phyloP scores from a whole-genome alignment of 1,140 invertebrate species.

The Lordiphosa collinella region DNA sequence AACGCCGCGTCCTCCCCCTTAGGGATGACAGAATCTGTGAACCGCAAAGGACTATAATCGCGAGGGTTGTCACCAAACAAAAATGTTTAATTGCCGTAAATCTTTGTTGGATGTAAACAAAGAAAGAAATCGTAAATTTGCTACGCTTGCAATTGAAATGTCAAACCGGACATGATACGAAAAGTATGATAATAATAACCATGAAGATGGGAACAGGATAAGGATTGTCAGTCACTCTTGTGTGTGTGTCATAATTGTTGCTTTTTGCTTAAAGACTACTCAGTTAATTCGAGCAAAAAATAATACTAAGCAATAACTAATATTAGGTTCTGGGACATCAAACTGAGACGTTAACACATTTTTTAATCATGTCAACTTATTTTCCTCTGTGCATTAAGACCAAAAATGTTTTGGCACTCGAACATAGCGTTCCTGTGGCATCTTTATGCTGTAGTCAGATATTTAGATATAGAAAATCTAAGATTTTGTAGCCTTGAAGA shows the following conservation, averaged over 20 bases:
- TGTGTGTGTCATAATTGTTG: slow-evolving; percentile 36
- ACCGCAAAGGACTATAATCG: slow-evolving; percentile 70
- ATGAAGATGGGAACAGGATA: slow-evolving; percentile 13
- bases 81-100: slow-evolving; percentile 79
- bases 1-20: slow-evolving; percentile 39
- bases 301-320: no score
- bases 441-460: no score
- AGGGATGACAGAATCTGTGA: slow-evolving; percentile 53
- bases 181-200: slow-evolving; percentile 46
- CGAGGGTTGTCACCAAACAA: slow-evolving; percentile 66
- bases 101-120: slow-evolving; percentile 79
- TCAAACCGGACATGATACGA: slow-evolving; percentile 45
- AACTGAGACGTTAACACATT: no score
- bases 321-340: no score
- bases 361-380: no score
- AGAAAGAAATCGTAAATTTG: slow-evolving; percentile 45
- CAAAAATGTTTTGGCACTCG: no score
- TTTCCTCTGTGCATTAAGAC: no score
- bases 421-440: no score
- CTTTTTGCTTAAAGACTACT: no score
- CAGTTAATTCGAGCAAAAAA: no score
- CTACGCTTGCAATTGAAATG: slow-evolving; percentile 69
- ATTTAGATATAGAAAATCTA: no score
- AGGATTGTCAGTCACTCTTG: slow-evolving; percentile 1
- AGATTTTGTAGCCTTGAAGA: no score